Evolutionary conservation across 2,888 invertebrate genomes (phyloP).

Genomic region (Campoplex capitator): DNA sequence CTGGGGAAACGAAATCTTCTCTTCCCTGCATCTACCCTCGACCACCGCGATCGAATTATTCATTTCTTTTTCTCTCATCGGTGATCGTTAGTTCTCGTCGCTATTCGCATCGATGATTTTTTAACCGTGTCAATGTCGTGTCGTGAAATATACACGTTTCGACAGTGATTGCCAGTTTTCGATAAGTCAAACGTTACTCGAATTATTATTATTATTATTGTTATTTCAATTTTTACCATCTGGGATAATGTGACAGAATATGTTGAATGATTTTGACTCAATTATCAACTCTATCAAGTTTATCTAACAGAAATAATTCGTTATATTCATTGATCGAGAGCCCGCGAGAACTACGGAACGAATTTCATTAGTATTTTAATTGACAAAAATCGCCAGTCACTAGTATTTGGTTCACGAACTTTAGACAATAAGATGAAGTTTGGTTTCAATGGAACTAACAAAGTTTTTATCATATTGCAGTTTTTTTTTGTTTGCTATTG

Average conservation of each 20-base stretch:
- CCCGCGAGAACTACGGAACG: too few relatives aligned
- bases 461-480: neutral
- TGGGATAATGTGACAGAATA: neutral
- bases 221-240: neutral
- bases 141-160: neutral
- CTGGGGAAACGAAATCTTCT: conserved; percentile 31
- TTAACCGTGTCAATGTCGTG: neutral
- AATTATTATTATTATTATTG: neutral
- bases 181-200: neutral
- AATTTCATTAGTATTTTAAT: too few relatives aligned
- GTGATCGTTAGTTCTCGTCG: conserved; percentile 17
- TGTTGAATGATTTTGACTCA: neutral
- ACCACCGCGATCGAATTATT: conserved; percentile 33
- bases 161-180: conserved; percentile 10
- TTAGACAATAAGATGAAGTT: neutral
- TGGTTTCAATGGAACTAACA: neutral
- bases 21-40: conserved; percentile 10
- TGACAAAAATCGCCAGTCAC: too few relatives aligned
- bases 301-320: neutral
- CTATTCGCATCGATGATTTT: conserved; percentile 25
- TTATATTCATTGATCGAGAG: neutral
- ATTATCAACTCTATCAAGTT: neutral
- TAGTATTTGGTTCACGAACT: neutral
- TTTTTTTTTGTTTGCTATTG: neutral
- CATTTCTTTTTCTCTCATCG: conserved; percentile 30